phyloP scores from a whole-genome alignment of 2,113 vertebrate species.

The Oncorhynchus kisutch region DNA sequence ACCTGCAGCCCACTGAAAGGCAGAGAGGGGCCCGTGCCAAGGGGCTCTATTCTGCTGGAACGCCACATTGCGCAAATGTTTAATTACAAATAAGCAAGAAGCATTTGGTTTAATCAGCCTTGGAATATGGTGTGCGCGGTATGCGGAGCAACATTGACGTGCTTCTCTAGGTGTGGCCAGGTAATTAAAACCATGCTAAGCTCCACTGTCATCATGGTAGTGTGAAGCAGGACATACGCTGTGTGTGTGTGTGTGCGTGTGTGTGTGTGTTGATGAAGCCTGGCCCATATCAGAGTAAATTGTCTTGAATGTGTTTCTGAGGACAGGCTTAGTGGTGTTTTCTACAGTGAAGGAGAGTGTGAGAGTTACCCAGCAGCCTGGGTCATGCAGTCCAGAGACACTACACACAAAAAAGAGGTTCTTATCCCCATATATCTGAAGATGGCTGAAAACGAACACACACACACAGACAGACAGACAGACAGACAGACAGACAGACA shows the following conservation, averaged over 20 bases:
- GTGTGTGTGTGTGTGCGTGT: neutral
- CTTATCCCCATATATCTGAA: neutral
- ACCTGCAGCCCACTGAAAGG: conserved; percentile 22
- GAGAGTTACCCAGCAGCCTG: neutral
- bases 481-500: neutral
- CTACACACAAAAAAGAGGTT: neutral
- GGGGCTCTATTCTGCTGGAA: conserved; percentile 48
- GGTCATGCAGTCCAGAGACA: neutral
- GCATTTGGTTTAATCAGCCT: neutral
- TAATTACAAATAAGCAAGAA: conserved; percentile 24
- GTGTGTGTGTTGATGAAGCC: no score
- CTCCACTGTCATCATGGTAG: neutral
- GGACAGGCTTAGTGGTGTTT: neutral
- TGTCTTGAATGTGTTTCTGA: neutral
- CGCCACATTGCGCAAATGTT: conserved; percentile 36
- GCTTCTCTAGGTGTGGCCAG: neutral
- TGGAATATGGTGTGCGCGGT: neutral
- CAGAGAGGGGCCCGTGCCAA: conserved; percentile 14
- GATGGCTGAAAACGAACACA: neutral
- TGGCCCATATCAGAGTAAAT: no score
- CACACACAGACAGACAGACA: neutral
- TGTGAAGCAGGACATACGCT: neutral
- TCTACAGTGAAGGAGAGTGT: neutral
- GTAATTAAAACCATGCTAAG: neutral
- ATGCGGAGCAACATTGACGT: neutral